Evolutionary conservation across 2,113 vertebrate species (phyloP), one percentile per base, ranked within the genome.

Genomic region (Tragelaphus imberbis): DNA sequence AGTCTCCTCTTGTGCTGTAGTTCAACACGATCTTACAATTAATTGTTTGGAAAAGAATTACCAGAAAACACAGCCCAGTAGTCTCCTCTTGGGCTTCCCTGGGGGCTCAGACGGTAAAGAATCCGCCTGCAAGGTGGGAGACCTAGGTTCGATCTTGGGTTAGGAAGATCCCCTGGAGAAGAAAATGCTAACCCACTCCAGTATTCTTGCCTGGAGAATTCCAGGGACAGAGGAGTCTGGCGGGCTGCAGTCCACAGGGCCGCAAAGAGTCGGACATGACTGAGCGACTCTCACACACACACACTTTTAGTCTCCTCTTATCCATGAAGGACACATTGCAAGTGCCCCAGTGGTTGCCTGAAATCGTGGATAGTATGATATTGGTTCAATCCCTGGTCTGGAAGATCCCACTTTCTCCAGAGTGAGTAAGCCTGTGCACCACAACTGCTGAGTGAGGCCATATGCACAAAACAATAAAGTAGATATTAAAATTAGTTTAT

Each of bases 401-500:
- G 71, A 77, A 77, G 40, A 77, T 14, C 21, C 71, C 71, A 14
- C 40, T 14, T 44, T 77, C 11, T 77, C 40, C 40, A 77, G 40
- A 77, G 71, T 40, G 27, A 77, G 11, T 27, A 23, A 77, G 23
- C 40, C 71, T 44, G 30, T 77, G 71, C 5, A 12, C 71, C 40
- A 77, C 40, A 77, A 27, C 71, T 44, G 25, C 40, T 14, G 80
- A 61, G 89, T 36, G 79, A 95, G 94, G 79, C 47, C 91, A 90
- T 8, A 82, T 27, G 92, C 90, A 94, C 68, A 56, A 92, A 96
- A 94, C 56, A 9, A 59, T 75, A 58, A 94, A 91, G 49, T 47
- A 88, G 75, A 84, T 96, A 97, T 40, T 90, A 81, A 98, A 97
- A 51, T 82, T 95, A 97, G 82, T 96, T 94, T 98, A 97, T 97